Evolutionary conservation across 2,113 vertebrate genomes (phyloP).

Genomic region (Xenopus laevis): DNA sequence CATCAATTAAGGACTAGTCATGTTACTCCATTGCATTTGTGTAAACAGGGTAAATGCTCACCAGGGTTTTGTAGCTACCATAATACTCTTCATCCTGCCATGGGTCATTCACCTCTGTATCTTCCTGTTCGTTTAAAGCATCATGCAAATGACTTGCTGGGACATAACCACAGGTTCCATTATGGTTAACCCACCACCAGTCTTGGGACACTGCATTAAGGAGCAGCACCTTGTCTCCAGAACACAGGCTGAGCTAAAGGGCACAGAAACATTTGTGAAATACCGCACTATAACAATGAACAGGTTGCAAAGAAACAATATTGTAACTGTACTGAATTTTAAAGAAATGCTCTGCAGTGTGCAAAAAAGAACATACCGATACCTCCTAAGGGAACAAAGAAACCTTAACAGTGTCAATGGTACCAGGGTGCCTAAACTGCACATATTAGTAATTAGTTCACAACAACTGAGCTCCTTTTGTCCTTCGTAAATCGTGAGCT

Average conservation of each 20-base stretch:
- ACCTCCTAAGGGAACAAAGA: too few relatives aligned
- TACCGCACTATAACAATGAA: neutral
- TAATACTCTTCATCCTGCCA: slow-evolving; percentile 81
- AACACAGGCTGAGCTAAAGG: slow-evolving; percentile 52
- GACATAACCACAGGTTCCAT: slow-evolving; percentile 62
- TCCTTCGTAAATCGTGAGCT: too few relatives aligned
- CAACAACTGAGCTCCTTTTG: too few relatives aligned
- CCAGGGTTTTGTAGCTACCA: slow-evolving; percentile 70
- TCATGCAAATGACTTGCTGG: slow-evolving; percentile 61
- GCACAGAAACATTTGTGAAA: slow-evolving; percentile 3
- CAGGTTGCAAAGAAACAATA: too few relatives aligned
- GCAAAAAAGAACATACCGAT: too few relatives aligned
- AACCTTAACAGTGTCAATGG: too few relatives aligned
- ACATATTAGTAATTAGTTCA: too few relatives aligned
- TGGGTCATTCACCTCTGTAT: slow-evolving; percentile 53
- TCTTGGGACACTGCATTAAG: slow-evolving; percentile 60
- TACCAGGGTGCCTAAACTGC: too few relatives aligned
- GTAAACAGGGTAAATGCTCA: neutral
- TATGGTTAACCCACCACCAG: slow-evolving; percentile 75
- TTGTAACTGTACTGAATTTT: too few relatives aligned
- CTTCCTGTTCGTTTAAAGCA: slow-evolving; percentile 45
- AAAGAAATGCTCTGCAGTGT: too few relatives aligned
- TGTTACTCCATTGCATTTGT: neutral
- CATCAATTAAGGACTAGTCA: neutral
- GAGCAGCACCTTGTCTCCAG: slow-evolving; percentile 55